These are phyloP conservation scores for Upupa epops DNA, from an alignment of 2,113 vertebrate species.

Conservation along the genomic window DNA sequence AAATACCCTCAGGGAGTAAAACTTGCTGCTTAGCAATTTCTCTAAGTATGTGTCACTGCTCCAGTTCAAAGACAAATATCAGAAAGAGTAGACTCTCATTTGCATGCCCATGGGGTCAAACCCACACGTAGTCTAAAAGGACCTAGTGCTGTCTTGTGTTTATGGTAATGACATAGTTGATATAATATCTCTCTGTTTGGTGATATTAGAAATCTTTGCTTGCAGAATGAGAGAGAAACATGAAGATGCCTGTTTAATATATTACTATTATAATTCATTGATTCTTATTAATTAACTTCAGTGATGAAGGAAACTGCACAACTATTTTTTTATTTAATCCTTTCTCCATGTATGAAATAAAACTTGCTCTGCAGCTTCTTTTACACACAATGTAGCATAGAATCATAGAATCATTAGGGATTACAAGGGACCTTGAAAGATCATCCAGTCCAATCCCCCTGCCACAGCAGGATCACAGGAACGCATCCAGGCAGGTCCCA, in stretches of 20 bases:
- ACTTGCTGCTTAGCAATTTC: slow-evolving; percentile 15
- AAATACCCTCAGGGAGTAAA: not conserved
- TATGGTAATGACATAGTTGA: not conserved
- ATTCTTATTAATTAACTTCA: not conserved
- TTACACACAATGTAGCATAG: not conserved
- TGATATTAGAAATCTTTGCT: not conserved
- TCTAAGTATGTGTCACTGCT: slow-evolving; percentile 18
- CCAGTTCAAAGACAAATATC: slow-evolving; percentile 53
- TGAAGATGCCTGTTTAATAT: not conserved
- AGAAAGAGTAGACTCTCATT: slow-evolving; percentile 10
- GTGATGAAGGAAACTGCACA: not conserved
- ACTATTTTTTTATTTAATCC: not conserved
- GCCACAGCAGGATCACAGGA: too few species aligned
- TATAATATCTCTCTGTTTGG: not conserved
- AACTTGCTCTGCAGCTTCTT: not conserved
- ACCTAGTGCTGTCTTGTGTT: not conserved
- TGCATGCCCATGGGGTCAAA: not conserved
- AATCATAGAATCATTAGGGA: too few species aligned
- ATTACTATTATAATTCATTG: not conserved
- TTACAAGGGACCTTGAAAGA: too few species aligned
- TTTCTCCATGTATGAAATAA: not conserved
- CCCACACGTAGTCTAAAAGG: not conserved
- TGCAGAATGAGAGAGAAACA: not conserved
- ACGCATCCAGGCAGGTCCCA: too few species aligned
- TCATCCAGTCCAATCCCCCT: too few species aligned